Evolutionary conservation across 2,113 vertebrate species (phyloP).

Genomic region (Solea solea): DNA sequence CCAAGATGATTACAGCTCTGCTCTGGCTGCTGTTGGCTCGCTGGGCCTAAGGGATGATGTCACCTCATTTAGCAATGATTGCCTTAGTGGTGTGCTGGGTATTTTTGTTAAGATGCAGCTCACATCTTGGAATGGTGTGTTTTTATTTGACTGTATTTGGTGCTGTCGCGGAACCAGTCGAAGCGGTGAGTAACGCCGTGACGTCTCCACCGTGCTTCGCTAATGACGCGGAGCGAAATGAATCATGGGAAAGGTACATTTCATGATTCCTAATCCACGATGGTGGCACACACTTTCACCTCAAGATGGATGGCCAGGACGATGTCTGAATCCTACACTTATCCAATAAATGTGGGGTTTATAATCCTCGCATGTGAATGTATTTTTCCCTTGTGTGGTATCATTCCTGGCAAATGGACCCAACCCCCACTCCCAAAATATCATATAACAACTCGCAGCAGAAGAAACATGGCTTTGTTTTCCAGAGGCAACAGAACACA

Average conservation of each 20-base stretch:
- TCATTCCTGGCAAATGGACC: conserved; percentile 50
- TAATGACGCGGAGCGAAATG: neutral
- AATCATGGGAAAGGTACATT: conserved; percentile 20
- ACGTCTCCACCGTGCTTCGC: neutral
- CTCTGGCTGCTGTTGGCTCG: conserved; percentile 44
- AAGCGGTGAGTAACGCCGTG: neutral
- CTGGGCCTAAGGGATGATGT: conserved; percentile 56
- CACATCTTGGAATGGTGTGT: conserved; percentile 39
- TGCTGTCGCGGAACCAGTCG: conserved; percentile 5
- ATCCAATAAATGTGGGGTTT: conserved; percentile 61
- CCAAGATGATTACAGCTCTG: conserved; percentile 60
- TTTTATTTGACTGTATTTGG: conserved; percentile 11
- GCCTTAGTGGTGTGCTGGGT: conserved; percentile 25
- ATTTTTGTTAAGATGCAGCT: conserved; percentile 41
- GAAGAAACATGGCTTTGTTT: conserved; percentile 67
- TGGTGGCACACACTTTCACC: conserved; percentile 25
- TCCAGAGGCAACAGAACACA: conserved; percentile 13
- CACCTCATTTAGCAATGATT: conserved; percentile 50
- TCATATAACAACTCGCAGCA: conserved; percentile 59
- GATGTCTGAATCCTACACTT: conserved; percentile 48
- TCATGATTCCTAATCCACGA: conserved; percentile 15
- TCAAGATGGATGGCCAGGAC: conserved; percentile 32
- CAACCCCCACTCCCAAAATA: conserved; percentile 46
- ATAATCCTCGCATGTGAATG: conserved; percentile 40
- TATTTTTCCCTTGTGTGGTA: conserved; percentile 57